Evolutionary conservation across 2,888 invertebrate species (phyloP).

Genomic region (Sphinx pinastri): DNA sequence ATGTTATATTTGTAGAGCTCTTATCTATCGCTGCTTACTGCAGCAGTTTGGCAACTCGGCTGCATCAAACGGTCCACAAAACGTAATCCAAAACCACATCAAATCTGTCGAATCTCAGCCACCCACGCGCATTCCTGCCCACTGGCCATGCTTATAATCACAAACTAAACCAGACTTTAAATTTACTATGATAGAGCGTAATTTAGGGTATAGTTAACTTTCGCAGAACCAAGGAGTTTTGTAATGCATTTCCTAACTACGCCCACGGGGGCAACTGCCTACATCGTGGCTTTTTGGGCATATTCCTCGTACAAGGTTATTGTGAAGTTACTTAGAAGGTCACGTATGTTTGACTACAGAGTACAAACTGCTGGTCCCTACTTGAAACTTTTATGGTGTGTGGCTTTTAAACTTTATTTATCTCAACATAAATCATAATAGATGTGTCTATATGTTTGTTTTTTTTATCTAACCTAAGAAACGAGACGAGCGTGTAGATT

Average conservation of each 20-base stretch:
- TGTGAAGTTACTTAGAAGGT: slow-evolving; percentile 11
- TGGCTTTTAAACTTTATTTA: not conserved
- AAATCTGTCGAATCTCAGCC: slow-evolving; percentile 15
- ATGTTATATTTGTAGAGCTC: no score
- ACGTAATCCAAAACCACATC: slow-evolving; percentile 4
- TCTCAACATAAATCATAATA: not conserved
- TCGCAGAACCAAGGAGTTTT: slow-evolving; percentile 15
- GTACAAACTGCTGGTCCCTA: no score
- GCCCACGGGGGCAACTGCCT: slow-evolving; percentile 21
- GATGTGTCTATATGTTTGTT: not conserved
- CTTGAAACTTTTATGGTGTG: not conserved
- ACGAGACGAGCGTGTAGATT: no score
- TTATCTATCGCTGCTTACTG: no score
- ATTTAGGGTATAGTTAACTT: not conserved
- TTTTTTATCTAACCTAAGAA: no score
- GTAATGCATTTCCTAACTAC: slow-evolving; percentile 25
- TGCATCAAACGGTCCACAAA: slow-evolving; percentile 10
- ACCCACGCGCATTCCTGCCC: slow-evolving; percentile 16
- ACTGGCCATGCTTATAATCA: not conserved
- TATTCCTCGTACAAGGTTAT: slow-evolving; percentile 13
- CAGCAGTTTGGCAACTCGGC: not conserved
- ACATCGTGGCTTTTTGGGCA: slow-evolving; percentile 13
- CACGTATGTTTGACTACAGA: slow-evolving; percentile 4
- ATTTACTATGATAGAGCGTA: not conserved
- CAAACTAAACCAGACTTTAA: not conserved